Evolutionary conservation across 2,888 invertebrate genomes (phyloP).

Genomic region (Epicampocera succincta): DNA sequence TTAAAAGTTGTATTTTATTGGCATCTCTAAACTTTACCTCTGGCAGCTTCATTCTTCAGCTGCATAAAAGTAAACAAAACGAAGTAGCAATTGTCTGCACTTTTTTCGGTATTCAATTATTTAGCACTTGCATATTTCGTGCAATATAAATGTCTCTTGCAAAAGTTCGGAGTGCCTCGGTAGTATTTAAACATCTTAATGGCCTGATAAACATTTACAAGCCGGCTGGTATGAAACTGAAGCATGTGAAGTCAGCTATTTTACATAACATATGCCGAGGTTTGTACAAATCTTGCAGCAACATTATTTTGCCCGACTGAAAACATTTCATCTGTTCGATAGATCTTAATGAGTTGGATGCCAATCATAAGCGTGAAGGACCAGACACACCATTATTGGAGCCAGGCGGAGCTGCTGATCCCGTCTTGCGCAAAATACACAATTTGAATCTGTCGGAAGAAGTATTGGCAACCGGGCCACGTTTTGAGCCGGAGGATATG

Average conservation of each 20-base stretch:
- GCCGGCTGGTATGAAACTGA: slow-evolving; percentile 84
- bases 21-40: too few species aligned
- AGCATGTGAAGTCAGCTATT: slow-evolving; percentile 84
- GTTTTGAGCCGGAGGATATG: slow-evolving; percentile 87
- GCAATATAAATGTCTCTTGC: slow-evolving; percentile 74
- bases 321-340: neutral
- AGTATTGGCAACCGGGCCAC: slow-evolving; percentile 88
- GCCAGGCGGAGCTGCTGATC: slow-evolving; percentile 84
- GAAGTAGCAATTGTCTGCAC: neutral
- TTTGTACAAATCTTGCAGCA: slow-evolving; percentile 82
- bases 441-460: slow-evolving; percentile 87
- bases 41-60: too few species aligned
- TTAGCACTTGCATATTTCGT: neutral
- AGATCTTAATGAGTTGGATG: slow-evolving; percentile 55
- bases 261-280: slow-evolving; percentile 87
- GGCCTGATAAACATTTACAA: slow-evolving; percentile 91
- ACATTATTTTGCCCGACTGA: too few species aligned
- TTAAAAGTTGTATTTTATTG: too few species aligned
- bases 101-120: neutral
- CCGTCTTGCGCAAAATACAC: slow-evolving; percentile 83
- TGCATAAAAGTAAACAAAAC: too few species aligned
- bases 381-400: slow-evolving; percentile 82
- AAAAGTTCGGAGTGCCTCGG: slow-evolving; percentile 82
- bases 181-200: slow-evolving; percentile 86
- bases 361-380: slow-evolving; percentile 82